These are phyloP conservation scores for Chiloscyllium punctatum DNA, from an alignment of 2,797 vertebrate species.

Conservation along the genomic window DNA sequence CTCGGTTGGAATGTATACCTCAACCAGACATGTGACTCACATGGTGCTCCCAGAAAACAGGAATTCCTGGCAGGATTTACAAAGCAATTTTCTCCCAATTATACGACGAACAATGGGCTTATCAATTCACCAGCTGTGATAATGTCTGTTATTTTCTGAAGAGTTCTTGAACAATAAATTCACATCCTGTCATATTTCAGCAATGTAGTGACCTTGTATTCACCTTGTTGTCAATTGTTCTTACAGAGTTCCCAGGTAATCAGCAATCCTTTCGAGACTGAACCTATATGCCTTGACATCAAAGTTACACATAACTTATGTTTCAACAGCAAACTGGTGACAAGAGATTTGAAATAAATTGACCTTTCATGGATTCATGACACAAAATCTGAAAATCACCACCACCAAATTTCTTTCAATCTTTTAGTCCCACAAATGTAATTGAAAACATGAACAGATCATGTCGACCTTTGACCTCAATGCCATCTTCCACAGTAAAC, in stretches of 20 bases:
- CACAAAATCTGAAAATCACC: background rate
- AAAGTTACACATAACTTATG: background rate
- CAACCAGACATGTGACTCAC: background rate
- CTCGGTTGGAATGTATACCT: background rate
- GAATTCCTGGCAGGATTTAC: background rate
- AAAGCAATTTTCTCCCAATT: background rate
- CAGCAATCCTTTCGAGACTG: background rate
- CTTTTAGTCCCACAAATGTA: background rate
- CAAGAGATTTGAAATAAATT: background rate
- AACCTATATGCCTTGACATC: background rate
- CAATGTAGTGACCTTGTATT: background rate
- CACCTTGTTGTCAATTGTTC: conserved; percentile 5
- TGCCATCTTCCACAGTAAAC: background rate
- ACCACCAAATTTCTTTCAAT: background rate
- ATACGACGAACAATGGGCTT: background rate
- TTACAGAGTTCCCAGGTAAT: background rate
- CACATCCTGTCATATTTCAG: background rate
- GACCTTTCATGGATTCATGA: background rate
- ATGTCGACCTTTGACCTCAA: background rate
- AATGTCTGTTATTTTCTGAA: background rate
- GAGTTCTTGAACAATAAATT: background rate
- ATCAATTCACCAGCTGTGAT: background rate
- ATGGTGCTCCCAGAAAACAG: background rate
- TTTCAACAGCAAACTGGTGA: background rate
- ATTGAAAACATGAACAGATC: background rate